A percentile compares a stretch with the other conserved stretches of the same genome.
Evolutionary conservation across 2,113 vertebrate species (phyloP).

Genomic region (Onychostruthus taczanowskii): DNA sequence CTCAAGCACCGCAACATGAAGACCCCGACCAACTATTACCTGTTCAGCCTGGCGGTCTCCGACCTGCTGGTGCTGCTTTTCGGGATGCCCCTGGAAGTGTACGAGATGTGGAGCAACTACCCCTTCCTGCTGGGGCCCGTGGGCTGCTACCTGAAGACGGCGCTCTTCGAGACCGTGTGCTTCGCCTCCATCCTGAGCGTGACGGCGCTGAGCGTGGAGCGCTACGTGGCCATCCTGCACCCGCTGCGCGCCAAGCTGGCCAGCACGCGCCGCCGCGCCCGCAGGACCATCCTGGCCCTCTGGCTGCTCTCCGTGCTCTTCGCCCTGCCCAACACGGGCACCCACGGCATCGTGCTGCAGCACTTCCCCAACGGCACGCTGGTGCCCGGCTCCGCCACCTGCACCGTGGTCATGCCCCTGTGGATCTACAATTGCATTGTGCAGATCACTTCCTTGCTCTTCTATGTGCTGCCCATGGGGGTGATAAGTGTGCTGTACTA

Average conservation of each 20-base stretch:
- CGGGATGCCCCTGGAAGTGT: slow-evolving; percentile 92
- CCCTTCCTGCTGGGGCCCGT: slow-evolving; percentile 85
- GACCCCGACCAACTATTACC: slow-evolving; percentile 93
- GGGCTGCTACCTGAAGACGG: slow-evolving; percentile 93
- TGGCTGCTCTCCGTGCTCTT: slow-evolving; percentile 87
- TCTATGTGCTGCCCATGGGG: slow-evolving; percentile 90
- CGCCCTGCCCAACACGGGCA: slow-evolving; percentile 88
- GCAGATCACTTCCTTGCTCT: slow-evolving; percentile 88
- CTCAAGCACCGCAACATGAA: slow-evolving; percentile 86
- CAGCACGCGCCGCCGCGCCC: slow-evolving; percentile 84
- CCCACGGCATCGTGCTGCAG: slow-evolving; percentile 84
- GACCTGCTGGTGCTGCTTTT: slow-evolving; percentile 90
- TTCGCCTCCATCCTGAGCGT: slow-evolving; percentile 91
- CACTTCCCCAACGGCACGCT: slow-evolving; percentile 60
- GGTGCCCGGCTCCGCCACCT: slow-evolving; percentile 84
- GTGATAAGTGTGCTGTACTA: slow-evolving; percentile 89
- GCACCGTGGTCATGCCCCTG: slow-evolving; percentile 79
- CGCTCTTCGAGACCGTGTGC: slow-evolving; percentile 91
- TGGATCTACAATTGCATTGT: slow-evolving; percentile 94
- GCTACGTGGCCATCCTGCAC: slow-evolving; percentile 90
- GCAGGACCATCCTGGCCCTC: slow-evolving; percentile 80
- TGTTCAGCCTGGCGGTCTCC: slow-evolving; percentile 91
- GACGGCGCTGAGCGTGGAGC: slow-evolving; percentile 87
- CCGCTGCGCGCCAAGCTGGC: slow-evolving; percentile 87
- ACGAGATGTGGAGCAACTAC: slow-evolving; percentile 96